Percentiles rank a stretch among this genome's conserved stretches.
Evolutionary conservation across 2,797 vertebrate genomes (phyloP).

Genomic region (Orientallactaga sibirica): DNA sequence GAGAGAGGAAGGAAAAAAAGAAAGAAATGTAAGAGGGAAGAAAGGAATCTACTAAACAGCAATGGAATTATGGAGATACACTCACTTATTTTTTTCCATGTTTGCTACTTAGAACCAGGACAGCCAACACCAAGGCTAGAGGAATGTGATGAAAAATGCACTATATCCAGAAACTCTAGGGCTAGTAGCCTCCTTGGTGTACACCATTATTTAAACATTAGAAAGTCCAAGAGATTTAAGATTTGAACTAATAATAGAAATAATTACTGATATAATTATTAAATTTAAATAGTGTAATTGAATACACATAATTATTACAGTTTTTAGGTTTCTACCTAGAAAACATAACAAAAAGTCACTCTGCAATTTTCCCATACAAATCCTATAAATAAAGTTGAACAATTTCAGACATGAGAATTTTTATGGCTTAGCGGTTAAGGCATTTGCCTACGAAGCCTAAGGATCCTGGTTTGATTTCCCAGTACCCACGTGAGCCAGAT

Average conservation of each 20-base stretch:
- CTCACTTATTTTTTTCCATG: not conserved
- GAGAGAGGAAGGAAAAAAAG: too few species aligned
- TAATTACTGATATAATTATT: not conserved
- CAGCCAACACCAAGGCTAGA: not conserved
- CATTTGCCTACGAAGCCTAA: too few species aligned
- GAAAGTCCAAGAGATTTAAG: conserved; percentile 41
- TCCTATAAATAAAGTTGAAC: not conserved
- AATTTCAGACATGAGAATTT: conserved; percentile 43
- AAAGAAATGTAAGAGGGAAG: too few species aligned
- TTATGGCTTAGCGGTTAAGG: not conserved
- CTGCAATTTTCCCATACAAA: conserved; percentile 25
- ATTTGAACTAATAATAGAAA: conserved; percentile 33
- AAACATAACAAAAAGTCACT: conserved; percentile 50
- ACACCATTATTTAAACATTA: not conserved
- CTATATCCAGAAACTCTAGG: not conserved
- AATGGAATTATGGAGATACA: not conserved
- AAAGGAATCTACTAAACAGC: not conserved
- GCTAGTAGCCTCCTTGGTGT: not conserved
- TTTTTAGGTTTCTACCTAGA: not conserved
- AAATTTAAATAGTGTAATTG: not conserved
- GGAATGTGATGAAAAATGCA: not conserved
- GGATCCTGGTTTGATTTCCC: too few species aligned
- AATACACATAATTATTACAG: conserved; percentile 7
- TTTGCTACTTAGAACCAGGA: conserved; percentile 25
- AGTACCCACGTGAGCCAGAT: too few species aligned